Base-by-base conservation (phyloP, 2,797 vertebrate genomes). In the Cyprinodon diabolis region DNA sequence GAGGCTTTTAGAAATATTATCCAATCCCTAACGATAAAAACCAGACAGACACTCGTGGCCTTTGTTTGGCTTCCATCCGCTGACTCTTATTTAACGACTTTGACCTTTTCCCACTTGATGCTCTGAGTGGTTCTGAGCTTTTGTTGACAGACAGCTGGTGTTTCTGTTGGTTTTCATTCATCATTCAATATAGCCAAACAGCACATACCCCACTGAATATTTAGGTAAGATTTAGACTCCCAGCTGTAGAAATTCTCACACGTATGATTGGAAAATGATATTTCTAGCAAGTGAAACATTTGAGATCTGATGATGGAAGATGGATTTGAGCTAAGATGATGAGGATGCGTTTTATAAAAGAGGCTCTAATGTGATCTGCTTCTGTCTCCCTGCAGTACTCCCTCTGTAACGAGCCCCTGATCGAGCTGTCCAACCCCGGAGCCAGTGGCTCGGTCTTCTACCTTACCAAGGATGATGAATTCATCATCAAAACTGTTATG, bases 401-500 rank as follows among this genome's bases (percentile, higher is more conserved):
- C 0, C 92, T 99, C 17, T 99, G 98, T 91, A 99, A 98, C 0
- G 97, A 99, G 83, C 97, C 98, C 0, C 94, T 99, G 82, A 99
- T 99, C 0, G 98, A 99, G 90, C 94, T 99, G 54, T 98, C 98
- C 19, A 99, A 99, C 87, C 98, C 98, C 0, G 97, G 98, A 1
- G 98, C 97, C 76, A 99, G 98, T 0, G 98, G 98, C 72, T 99
- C 98, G 0, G 96, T 99, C 71, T 99, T 99, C 94, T 99, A 99
- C 13, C 95, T 99, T 56, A 99, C 97, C 30, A 98, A 95, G 71
- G 98, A 99, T 0, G 98, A 99, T 0, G 98, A 99, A 89, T 99
- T 99, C 92, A 99, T 99, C 93, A 97, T 99, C 88, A 99, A 99
- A 91, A 99, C 98, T 0, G 98, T 99, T 87, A 97, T 98, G 97